Evolutionary conservation across 2,797 vertebrate genomes (phyloP).

Genomic region (Melanotaenia trifasciata): DNA sequence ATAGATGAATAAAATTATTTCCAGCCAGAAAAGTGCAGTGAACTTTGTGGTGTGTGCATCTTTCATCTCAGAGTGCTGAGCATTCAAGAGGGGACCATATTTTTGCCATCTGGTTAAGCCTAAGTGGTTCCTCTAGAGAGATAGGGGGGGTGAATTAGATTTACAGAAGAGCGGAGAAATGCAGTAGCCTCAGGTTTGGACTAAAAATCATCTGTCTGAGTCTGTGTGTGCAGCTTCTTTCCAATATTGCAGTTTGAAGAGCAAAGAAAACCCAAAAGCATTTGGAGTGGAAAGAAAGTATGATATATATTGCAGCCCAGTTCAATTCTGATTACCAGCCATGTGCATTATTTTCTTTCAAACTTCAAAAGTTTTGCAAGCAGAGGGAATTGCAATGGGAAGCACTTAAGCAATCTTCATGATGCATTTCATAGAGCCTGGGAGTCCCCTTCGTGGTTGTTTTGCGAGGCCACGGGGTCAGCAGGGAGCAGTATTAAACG

Average conservation of each 20-base stretch:
- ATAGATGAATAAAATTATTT: background rate
- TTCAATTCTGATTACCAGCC: constrained; percentile 26
- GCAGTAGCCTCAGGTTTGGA: constrained; percentile 20
- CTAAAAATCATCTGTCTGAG: constrained; percentile 34
- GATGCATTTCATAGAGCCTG: constrained; percentile 38
- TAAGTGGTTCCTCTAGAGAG: constrained; percentile 20
- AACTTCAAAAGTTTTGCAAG: constrained; percentile 36
- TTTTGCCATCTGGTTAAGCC: constrained; percentile 38
- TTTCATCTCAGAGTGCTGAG: constrained; percentile 1
- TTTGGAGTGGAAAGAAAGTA: constrained; percentile 2
- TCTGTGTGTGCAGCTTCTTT: constrained; percentile 23
- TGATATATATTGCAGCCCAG: background rate
- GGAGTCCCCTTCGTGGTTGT: constrained; percentile 21
- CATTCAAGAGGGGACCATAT: constrained; percentile 9
- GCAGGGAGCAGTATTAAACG: constrained; percentile 63
- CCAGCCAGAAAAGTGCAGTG: background rate
- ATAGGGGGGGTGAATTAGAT: constrained; percentile 32
- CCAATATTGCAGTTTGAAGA: constrained; percentile 15
- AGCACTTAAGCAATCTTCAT: constrained; percentile 26
- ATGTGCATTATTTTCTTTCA: constrained; percentile 37
- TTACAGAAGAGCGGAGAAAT: constrained; percentile 25
- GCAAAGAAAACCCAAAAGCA: constrained; percentile 8
- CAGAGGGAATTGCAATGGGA: constrained; percentile 15
- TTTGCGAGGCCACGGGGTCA: constrained; percentile 46
- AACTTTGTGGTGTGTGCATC: constrained; percentile 1